Evolutionary conservation across 2,113 vertebrate species (phyloP), one percentile per base, ranked within the genome.

Genomic region (Misgurnus anguillicaudatus): DNA sequence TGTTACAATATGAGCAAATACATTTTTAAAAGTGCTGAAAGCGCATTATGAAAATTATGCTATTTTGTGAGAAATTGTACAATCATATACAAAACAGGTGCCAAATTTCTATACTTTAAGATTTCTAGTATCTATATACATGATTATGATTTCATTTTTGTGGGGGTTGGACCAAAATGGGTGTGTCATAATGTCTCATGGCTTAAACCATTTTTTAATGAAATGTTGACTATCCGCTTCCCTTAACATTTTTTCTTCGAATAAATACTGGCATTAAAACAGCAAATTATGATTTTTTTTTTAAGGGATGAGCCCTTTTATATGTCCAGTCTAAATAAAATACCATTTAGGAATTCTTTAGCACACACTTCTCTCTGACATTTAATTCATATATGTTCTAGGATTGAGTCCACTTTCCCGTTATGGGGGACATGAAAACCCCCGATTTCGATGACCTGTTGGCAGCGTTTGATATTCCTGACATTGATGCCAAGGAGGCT

Each of bases 371-470:
- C 17, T 4, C 16, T 57, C 7, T 57, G 17, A 57, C 53, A n/a
- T 57, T 57, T 57, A 48, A 13, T 65, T 14, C 60, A 1, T 7
- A 24, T 70, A 24, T 24, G 38, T 38, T 78, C 6, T 66, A 84
- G 83, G 72, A 19, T 81, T 69, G 76, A 79, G 47, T 86, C 66
- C 80, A 79, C 79, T 79, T 75, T 82, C 82, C 89, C 89, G 88
- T 88, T 80, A 99, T 99, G 98, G 97, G 97, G 86, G 98, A 99
- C 92, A 98, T 99, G 97, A 99, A 99, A 84, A 99, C 98, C 39
- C 98, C 98, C 4, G 98, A 99, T 83, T 99, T 99, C 3, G 98
- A 99, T 16, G 98, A 99, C 88, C 93, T 99, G 9, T 84, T 99
- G 89, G 98, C 98, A 58, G 98, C 98, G 1, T 99, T 99, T 42